Evolutionary conservation across 1,140 invertebrate genomes (phyloP).

Genomic region (Caenorhabditis brenneri): DNA sequence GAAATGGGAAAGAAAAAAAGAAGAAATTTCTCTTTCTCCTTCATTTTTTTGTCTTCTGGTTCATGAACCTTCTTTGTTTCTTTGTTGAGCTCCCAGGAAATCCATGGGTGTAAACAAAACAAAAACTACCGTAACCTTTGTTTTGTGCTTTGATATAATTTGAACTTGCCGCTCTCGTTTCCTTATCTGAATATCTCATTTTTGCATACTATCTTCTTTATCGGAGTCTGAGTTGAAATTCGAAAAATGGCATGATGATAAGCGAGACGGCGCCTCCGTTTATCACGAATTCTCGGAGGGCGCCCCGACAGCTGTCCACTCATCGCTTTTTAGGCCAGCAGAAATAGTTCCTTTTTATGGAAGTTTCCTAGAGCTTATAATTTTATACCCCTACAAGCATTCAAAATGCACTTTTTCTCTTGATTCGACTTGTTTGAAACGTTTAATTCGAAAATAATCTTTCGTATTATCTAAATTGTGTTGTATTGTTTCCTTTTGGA

Average conservation of each 20-base stretch:
- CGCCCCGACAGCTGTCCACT: slow-evolving; percentile 24
- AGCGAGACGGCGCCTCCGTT: slow-evolving; percentile 21
- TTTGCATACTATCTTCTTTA: background rate
- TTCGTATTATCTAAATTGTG: background rate
- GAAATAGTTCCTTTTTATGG: background rate
- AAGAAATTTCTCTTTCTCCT: background rate
- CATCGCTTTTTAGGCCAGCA: slow-evolving; percentile 23
- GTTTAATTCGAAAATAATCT: background rate
- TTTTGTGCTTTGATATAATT: background rate
- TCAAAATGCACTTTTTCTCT: background rate
- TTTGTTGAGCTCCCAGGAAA: background rate
- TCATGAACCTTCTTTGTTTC: background rate
- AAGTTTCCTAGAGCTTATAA: too few relatives aligned
- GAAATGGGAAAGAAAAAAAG: background rate
- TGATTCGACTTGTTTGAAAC: background rate
- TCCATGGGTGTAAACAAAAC: too few relatives aligned
- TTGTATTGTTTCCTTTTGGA: background rate
- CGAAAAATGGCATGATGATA: slow-evolving; percentile 37
- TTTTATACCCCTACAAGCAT: too few relatives aligned
- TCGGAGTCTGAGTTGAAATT: slow-evolving; percentile 29
- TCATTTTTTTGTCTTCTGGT: background rate
- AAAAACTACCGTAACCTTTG: background rate
- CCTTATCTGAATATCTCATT: background rate
- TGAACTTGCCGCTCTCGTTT: background rate
- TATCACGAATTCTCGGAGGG: slow-evolving; percentile 38